Evolutionary conservation across 2,113 vertebrate species (phyloP).

Genomic region (Limnothrissa miodon): DNA sequence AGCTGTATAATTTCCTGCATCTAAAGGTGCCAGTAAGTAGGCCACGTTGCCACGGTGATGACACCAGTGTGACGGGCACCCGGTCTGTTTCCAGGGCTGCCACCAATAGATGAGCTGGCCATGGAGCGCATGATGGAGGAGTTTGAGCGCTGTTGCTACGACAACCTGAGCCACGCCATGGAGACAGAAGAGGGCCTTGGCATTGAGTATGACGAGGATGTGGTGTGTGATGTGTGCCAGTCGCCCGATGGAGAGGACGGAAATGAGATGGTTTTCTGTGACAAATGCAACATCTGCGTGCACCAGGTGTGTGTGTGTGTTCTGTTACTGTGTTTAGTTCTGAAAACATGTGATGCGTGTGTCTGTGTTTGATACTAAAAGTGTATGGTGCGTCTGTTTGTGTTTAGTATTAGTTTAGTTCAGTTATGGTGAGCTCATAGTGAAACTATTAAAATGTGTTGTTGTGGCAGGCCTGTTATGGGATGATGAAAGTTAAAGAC

Average conservation of each 20-base stretch:
- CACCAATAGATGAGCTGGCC: conserved; percentile 82
- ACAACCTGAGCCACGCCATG: conserved; percentile 91
- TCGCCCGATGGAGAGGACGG: conserved; percentile 96
- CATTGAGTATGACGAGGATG: conserved; percentile 97
- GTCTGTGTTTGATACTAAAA: conserved; percentile 74
- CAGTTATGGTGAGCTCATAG: not conserved
- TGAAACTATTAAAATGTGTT: not conserved
- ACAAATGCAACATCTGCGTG: conserved; percentile 98
- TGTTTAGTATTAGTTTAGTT: not conserved
- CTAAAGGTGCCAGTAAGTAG: not conserved
- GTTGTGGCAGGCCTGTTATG: conserved; percentile 80
- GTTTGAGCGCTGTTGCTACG: conserved; percentile 87
- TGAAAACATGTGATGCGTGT: not conserved
- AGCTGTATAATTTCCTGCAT: not conserved
- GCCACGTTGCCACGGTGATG: not conserved
- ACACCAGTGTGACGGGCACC: too few species aligned
- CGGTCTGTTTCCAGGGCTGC: conserved; percentile 63
- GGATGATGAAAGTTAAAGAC: not conserved
- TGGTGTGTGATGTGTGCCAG: conserved; percentile 95
- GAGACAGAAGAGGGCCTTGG: conserved; percentile 94
- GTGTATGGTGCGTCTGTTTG: conserved; percentile 56
- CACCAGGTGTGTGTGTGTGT: conserved; percentile 88
- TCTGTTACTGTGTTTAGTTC: too few species aligned
- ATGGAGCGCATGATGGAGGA: conserved; percentile 93
- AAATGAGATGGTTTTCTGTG: conserved; percentile 99